These are phyloP conservation scores for Drosophila ustulata DNA, from an alignment of 2,888 invertebrate species.

Conservation along the genomic window DNA sequence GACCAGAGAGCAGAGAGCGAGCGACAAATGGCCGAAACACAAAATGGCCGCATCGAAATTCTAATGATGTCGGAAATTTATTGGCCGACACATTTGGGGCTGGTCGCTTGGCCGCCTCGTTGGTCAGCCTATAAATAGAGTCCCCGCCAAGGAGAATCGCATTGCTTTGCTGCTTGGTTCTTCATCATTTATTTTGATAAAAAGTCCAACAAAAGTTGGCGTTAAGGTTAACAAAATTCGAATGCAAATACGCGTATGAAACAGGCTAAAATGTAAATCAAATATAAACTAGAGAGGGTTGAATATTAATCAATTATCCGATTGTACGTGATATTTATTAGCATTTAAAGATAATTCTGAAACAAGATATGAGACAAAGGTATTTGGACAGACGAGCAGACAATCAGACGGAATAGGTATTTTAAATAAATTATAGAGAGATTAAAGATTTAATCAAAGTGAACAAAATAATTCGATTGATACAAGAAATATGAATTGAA, in stretches of 20 bases:
- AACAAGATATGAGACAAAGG: too few relatives aligned
- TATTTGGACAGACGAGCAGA: too few relatives aligned
- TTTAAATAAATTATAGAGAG: too few relatives aligned
- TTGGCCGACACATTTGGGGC: constrained; percentile 72
- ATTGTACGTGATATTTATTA: too few relatives aligned
- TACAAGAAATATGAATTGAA: too few relatives aligned
- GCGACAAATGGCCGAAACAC: constrained; percentile 29
- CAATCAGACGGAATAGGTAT: too few relatives aligned
- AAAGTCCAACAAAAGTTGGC: constrained; percentile 78
- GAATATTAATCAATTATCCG: too few relatives aligned
- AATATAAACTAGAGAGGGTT: too few relatives aligned
- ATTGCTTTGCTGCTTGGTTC: constrained; percentile 57
- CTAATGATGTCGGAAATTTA: constrained; percentile 79
- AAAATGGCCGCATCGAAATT: constrained; percentile 46
- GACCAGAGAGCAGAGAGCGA: neutral
- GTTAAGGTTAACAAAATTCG: constrained; percentile 58
- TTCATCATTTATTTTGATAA: constrained; percentile 76
- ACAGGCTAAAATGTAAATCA: neutral
- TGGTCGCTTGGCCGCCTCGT: constrained; percentile 68
- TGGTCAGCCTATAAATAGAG: constrained; percentile 69
- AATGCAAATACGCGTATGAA: neutral
- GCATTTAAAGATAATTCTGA: too few relatives aligned
- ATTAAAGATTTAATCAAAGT: too few relatives aligned
- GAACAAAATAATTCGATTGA: too few relatives aligned
- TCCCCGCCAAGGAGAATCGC: constrained; percentile 23